phyloP scores from a whole-genome alignment of 2,113 vertebrate species.

The Aegypius monachus region DNA sequence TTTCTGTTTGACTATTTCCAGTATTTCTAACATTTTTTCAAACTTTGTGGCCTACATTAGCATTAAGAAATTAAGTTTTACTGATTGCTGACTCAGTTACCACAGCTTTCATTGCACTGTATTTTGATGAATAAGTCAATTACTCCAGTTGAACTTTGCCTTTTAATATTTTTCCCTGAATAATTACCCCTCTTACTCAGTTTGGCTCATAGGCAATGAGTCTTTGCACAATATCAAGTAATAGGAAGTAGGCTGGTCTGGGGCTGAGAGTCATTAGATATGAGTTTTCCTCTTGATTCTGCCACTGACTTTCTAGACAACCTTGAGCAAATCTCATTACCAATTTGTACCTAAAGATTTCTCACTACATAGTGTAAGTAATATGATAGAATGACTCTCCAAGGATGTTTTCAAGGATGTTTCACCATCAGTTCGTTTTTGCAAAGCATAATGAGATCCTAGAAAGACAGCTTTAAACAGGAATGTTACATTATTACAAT shows the following conservation, averaged over 20 bases:
- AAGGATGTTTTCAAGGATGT: not conserved
- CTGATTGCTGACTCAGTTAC: not conserved
- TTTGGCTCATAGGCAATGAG: not conserved
- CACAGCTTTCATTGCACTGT: not conserved
- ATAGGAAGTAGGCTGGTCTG: not conserved
- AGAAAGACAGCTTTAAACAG: not conserved
- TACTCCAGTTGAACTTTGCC: not conserved
- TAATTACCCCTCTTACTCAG: not conserved
- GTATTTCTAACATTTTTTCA: not conserved
- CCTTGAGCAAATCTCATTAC: not conserved
- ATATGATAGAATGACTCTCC: not conserved
- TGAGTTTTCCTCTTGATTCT: not conserved
- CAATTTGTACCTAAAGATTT: not conserved
- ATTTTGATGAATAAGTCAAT: not conserved
- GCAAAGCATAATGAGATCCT: not conserved
- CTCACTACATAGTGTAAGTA: not conserved
- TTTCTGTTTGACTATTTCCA: not conserved
- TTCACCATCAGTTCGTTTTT: not conserved
- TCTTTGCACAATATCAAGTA: not conserved
- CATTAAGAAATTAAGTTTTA: not conserved
- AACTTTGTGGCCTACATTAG: not conserved
- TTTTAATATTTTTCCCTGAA: not conserved
- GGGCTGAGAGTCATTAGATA: not conserved
- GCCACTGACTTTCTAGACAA: slow-evolving; percentile 2
- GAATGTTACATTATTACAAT: not conserved